Percentiles rank a stretch among this genome's conserved stretches.
phyloP scores from a whole-genome alignment of 1,140 invertebrate genomes.

The Eriosoma lanigerum region DNA sequence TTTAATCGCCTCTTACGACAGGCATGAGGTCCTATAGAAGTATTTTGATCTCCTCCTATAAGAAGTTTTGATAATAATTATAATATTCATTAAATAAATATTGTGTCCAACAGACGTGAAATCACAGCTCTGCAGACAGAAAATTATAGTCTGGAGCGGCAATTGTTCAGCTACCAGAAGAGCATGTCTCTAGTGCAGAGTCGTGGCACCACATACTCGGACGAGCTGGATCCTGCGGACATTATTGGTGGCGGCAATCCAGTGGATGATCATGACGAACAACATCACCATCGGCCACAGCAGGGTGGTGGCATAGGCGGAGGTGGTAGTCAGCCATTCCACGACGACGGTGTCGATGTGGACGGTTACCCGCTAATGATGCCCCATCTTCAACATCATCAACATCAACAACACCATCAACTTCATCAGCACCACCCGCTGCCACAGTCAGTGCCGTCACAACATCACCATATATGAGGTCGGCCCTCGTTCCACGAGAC shows the following conservation, averaged over 20 bases:
- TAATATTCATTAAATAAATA: too few species aligned
- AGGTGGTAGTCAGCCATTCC: neutral
- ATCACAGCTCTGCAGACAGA: constrained; percentile 80
- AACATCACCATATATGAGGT: constrained; percentile 40
- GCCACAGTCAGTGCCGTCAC: neutral
- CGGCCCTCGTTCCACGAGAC: constrained; percentile 47
- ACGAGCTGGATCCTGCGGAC: constrained; percentile 60
- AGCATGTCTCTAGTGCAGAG: constrained; percentile 76
- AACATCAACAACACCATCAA: constrained; percentile 3
- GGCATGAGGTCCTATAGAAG: too few species aligned
- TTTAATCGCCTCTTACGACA: too few species aligned
- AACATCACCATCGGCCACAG: neutral
- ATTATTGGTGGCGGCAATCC: constrained; percentile 54
- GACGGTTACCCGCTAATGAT: constrained; percentile 6
- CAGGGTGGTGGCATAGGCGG: neutral
- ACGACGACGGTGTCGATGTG: neutral
- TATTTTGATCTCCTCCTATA: too few species aligned
- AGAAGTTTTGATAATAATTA: too few species aligned
- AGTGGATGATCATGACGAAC: neutral
- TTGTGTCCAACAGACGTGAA: constrained; percentile 70
- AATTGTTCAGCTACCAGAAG: constrained; percentile 85
- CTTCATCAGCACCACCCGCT: constrained; percentile 3
- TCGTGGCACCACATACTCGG: constrained; percentile 60
- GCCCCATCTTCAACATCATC: neutral
- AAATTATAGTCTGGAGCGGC: constrained; percentile 81